Conservation (phyloP, 1,140 invertebrate species). For the Acromyrmex echinatior region DNA sequence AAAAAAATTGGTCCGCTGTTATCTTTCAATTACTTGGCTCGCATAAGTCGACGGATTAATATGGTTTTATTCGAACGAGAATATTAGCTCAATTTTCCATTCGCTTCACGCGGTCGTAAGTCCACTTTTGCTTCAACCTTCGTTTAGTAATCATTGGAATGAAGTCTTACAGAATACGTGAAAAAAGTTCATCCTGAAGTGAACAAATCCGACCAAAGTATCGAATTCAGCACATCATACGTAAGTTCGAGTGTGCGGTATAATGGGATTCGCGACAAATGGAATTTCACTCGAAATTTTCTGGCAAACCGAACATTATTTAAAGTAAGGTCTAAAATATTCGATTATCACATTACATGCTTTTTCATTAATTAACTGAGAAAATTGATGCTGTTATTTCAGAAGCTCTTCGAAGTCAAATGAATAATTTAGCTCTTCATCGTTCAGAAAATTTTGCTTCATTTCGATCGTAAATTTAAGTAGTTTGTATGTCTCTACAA, state of each 20-base stretch:
- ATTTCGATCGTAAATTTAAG: background rate
- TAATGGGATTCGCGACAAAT: background rate
- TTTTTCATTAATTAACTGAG: background rate
- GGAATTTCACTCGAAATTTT: background rate
- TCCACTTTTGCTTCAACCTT: constrained; percentile 13
- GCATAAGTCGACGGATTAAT: constrained; percentile 46
- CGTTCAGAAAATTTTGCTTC: background rate
- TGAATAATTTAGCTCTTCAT: constrained; percentile 1
- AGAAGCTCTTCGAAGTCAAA: background rate
- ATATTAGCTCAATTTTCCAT: constrained; percentile 59
- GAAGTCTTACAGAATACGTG: constrained; percentile 5
- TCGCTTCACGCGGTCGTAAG: constrained; percentile 33
- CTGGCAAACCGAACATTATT: background rate
- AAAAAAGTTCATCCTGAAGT: constrained; percentile 14
- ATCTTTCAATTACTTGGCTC: constrained; percentile 56
- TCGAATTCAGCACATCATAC: background rate
- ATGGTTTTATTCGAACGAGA: constrained; percentile 27
- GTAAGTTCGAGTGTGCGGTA: background rate
- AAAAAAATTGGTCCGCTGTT: constrained; percentile 51
- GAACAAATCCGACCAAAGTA: constrained; percentile 17
- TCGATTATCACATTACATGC: background rate
- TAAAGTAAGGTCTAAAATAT: background rate
- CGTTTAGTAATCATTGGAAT: constrained; percentile 37
- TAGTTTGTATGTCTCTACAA: background rate
- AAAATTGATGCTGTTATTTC: background rate